phyloP scores from a whole-genome alignment of 2,797 vertebrate genomes.

The Macropus fuliginosus region DNA sequence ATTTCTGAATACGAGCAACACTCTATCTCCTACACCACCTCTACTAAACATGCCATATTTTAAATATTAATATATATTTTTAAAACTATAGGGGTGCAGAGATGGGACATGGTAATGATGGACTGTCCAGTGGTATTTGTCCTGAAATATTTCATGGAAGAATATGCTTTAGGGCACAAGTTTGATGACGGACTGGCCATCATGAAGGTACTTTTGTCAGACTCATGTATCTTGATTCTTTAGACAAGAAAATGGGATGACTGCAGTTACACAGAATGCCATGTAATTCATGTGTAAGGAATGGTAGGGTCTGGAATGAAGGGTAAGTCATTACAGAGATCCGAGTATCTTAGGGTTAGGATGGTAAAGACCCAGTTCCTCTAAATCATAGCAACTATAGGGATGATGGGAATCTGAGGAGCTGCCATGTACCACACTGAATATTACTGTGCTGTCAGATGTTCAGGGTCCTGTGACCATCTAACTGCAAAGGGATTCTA shows the following conservation, averaged over 20 bases:
- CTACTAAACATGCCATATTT: neutral
- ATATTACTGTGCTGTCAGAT: neutral
- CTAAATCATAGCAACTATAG: neutral
- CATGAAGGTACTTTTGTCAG: neutral
- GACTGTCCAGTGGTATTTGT: neutral
- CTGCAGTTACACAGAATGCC: neutral
- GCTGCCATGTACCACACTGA: neutral
- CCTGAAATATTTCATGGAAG: constrained; percentile 33
- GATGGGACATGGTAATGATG: neutral
- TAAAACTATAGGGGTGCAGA: neutral
- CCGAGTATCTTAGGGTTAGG: neutral
- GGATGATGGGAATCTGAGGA: neutral
- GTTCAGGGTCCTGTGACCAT: neutral
- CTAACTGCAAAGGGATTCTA: neutral
- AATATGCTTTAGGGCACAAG: neutral
- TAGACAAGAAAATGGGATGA: neutral
- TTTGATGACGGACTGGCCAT: neutral
- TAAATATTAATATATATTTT: neutral
- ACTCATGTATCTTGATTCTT: neutral
- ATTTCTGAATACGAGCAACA: neutral
- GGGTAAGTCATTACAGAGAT: neutral
- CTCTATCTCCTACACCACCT: neutral
- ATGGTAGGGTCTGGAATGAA: neutral
- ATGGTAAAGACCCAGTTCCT: neutral
- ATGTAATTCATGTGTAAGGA: neutral